Base-by-base conservation (phyloP, 1,140 invertebrate genomes). In the Hylaeus volcanicus region DNA sequence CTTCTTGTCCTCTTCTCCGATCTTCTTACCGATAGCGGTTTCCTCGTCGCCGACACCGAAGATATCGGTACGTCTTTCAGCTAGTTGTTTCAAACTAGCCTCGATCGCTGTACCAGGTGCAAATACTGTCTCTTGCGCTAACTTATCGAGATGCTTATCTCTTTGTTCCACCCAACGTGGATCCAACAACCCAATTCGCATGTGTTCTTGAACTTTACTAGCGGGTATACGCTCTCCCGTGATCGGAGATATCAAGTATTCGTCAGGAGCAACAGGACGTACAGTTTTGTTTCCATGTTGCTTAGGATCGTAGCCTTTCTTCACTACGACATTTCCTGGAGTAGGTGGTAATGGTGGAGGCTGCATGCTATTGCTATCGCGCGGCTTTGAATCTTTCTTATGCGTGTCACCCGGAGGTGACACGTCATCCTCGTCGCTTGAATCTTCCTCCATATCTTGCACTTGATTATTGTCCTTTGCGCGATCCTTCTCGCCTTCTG, bases 21-120 rank as follows among this genome's bases (percentile, higher is more conserved):
- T 98, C 93, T 99, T 99, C 94, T 99, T 98, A 95, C 99, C 99
- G 92, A 99, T 99, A 2, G 98, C 97, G 0, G 99, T 99, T 95
- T 99, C 99, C 92, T 99, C 98, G 89, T 98, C 98, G 82, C 99
- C 99, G 76, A 98, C 97, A 94, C 99, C 99, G 92, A 99, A 99
- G 93, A 99, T 99, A 95, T 99, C 99, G 3, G 99, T 99, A 97
- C 99, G 98, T 86, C 99, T 95, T 90, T 99, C 99, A 0, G 99
- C 99, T 83, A 99, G 94, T 89, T 98, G 96, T 91, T 99, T 99
- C 87, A 99, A 95, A 91, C 97, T 99, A 12, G 96, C 98, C 86
- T 99, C 98, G 88, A 99, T 99, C 37, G 98, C 97, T 41, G 97
- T 96, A 39, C 97, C 98, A 74, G 96, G 95, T 3, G 97, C 98